phyloP scores from a whole-genome alignment of 2,113 vertebrate species.

The Indicator maculatus region DNA sequence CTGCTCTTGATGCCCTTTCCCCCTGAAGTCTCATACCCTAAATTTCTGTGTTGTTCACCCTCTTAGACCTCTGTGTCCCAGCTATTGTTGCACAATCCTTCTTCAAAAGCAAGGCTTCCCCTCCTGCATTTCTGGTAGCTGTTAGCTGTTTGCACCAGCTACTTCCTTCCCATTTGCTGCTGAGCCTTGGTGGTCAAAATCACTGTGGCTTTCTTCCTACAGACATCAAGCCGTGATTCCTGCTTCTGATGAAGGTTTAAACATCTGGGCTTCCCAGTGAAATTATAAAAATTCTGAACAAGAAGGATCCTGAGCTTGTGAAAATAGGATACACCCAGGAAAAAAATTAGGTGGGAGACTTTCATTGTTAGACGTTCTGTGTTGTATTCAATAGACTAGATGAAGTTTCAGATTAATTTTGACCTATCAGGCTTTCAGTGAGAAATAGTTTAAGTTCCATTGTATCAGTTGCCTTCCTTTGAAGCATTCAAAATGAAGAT shows the following conservation, averaged over 20 bases:
- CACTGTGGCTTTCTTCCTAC: not conserved
- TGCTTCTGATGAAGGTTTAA: not conserved
- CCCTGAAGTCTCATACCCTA: not conserved
- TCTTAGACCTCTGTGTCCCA: not conserved
- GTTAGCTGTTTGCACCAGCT: not conserved
- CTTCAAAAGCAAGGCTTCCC: not conserved
- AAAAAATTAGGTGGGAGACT: not conserved
- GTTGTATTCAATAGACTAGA: not conserved
- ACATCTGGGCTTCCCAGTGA: not conserved
- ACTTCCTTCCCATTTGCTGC: not conserved
- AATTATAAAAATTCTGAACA: not conserved
- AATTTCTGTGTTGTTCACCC: not conserved
- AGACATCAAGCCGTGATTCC: not conserved
- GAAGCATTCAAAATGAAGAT: not conserved
- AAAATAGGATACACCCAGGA: not conserved
- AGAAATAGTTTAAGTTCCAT: slow-evolving; percentile 13
- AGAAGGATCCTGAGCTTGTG: slow-evolving; percentile 1
- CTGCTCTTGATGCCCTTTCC: not conserved
- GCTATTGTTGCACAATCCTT: not conserved
- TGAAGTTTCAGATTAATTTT: slow-evolving; percentile 39
- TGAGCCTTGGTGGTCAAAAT: not conserved
- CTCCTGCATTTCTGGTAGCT: not conserved
- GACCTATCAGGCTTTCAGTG: not conserved
- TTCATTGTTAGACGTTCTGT: not conserved
- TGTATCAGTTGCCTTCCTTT: slow-evolving; percentile 14